Evolutionary conservation across 2,113 vertebrate species (phyloP), one percentile per base, ranked within the genome.

Genomic region (Lycaon pictus): DNA sequence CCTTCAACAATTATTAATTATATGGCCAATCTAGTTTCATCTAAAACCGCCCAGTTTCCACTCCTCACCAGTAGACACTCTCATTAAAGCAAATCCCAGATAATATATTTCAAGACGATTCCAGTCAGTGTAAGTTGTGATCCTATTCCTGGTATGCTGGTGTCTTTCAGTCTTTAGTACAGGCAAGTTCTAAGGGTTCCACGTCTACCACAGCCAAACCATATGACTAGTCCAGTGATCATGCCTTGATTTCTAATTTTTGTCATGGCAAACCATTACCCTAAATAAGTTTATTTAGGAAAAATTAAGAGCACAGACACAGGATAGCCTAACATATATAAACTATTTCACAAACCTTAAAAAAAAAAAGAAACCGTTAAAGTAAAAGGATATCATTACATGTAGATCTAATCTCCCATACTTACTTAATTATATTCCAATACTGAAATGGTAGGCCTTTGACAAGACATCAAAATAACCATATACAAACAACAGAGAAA

Each of bases 401-500:
- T 15, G 9, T 11, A 90, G 62, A 91, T 92, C 60, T 96, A 95
- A 96, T 92, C 83, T n/a, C 19, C 55, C 32, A 80, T 5, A 80
- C 22, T 71, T 82, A 94, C 29, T 96, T 67, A 63, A 71, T 69
- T 83, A 86, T 53, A 97, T 60, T 60, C 43, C 23, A 93, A 79
- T 35, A 85, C 19, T 93, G 60, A 94, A 90, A 93, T 16, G 20
- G 17, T 15, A 89, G 37, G 74, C 25, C 37, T 93, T 93, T 77
- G 43, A 95, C 55, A 93, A 93, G 58, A 83, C 90, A 16, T 84
- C 27, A 53, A 88, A 93, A 93, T 5, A 83, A 79, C 16, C 27
- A 71, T 15, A 88, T 35, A 82, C 0, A 94, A 89, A 85, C 11
- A 17, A 81, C 3, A 27, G 58, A 80, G 43, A 88, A 93, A 94